phyloP scores from a whole-genome alignment of 2,113 vertebrate genomes.

The Sorex araneus region DNA sequence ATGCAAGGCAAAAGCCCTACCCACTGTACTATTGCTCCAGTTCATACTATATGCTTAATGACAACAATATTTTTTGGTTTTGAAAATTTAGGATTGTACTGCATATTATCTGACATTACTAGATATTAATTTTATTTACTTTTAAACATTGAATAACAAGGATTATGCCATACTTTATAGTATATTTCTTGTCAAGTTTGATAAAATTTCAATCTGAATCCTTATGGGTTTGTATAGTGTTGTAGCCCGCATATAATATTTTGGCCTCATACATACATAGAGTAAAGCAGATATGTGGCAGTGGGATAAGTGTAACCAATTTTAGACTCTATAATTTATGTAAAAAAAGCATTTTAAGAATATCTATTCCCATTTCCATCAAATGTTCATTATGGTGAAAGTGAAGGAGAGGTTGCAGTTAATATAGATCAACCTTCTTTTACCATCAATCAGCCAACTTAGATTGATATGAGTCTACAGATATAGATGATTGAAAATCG shows the following conservation, averaged over 20 bases:
- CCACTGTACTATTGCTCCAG: too few relatives aligned
- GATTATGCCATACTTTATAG: neutral
- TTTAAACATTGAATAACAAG: neutral
- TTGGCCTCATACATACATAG: too few relatives aligned
- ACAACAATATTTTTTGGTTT: too few relatives aligned
- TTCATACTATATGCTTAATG: too few relatives aligned
- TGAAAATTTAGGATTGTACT: too few relatives aligned
- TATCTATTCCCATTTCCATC: neutral
- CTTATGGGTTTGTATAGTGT: neutral
- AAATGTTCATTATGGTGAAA: too few relatives aligned
- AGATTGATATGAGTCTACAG: too few relatives aligned
- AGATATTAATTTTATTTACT: neutral
- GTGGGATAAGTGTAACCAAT: neutral
- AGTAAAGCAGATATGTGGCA: neutral
- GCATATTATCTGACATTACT: neutral
- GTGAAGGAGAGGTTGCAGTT: too few relatives aligned
- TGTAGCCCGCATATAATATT: neutral
- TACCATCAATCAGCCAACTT: too few relatives aligned
- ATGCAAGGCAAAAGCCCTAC: too few relatives aligned
- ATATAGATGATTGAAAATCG: too few relatives aligned
- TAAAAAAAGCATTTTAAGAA: neutral
- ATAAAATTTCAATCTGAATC: neutral
- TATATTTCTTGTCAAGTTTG: neutral
- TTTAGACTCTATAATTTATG: neutral
- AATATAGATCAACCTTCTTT: too few relatives aligned